Percentiles rank a stretch among this genome's conserved stretches.
Evolutionary conservation across 2,888 invertebrate species (phyloP).

Genomic region (Synergus gifuensis): DNA sequence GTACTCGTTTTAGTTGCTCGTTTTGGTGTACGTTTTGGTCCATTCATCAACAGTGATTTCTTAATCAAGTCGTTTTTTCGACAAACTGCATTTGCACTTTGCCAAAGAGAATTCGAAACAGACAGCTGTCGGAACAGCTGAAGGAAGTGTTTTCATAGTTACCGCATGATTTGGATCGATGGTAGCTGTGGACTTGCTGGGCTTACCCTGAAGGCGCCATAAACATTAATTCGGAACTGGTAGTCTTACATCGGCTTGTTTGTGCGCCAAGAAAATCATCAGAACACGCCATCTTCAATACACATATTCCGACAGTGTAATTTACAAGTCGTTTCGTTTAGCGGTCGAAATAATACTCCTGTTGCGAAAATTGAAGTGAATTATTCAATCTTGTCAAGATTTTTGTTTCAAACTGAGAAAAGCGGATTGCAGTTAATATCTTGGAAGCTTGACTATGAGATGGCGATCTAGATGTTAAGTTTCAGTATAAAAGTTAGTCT

Average conservation of each 20-base stretch:
- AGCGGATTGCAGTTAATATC: not conserved
- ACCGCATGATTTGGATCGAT: conserved; percentile 34
- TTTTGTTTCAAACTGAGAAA: not conserved
- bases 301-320: not conserved
- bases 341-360: not conserved
- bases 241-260: conserved; percentile 6
- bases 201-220: conserved; percentile 38
- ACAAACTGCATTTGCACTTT: conserved; percentile 34
- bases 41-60: conserved; percentile 16
- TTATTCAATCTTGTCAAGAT: not conserved
- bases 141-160: conserved; percentile 41
- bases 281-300: not conserved
- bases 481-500: no score
- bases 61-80: conserved; percentile 45
- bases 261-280: conserved; percentile 33
- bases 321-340: not conserved
- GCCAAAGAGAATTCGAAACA: conserved; percentile 30
- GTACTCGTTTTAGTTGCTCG: not conserved
- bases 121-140: conserved; percentile 41
- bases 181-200: conserved; percentile 5
- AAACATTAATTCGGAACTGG: conserved; percentile 37
- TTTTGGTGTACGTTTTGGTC: not conserved
- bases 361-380: not conserved
- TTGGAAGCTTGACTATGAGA: no score
- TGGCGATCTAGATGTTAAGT: no score